These are phyloP conservation scores for Turdus rufiventris DNA, from an alignment of 2,113 vertebrate genomes.

Conservation along the genomic window DNA sequence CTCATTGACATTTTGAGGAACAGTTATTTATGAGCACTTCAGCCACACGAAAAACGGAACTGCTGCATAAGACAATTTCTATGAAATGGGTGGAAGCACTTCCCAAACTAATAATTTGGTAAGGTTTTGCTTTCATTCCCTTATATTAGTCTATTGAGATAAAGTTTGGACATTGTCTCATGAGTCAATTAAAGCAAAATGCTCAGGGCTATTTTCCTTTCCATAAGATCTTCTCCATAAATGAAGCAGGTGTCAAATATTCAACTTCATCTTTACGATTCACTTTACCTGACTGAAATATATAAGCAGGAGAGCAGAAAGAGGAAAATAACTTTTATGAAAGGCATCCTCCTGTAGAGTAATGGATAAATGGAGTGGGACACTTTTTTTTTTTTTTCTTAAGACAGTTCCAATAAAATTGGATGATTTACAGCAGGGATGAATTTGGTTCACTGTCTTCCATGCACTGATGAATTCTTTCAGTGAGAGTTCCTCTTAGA, in stretches of 20 bases:
- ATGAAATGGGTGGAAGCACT: background rate
- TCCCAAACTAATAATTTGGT: background rate
- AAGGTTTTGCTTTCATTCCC: background rate
- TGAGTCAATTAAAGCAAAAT: background rate
- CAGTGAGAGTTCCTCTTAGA: constrained; percentile 15
- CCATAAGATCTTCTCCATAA: background rate
- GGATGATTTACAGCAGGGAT: constrained; percentile 22
- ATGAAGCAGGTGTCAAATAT: background rate
- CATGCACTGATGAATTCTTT: constrained; percentile 20
- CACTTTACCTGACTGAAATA: background rate
- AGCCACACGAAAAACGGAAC: background rate
- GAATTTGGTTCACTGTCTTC: constrained; percentile 40
- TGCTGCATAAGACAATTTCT: background rate
- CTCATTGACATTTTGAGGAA: background rate
- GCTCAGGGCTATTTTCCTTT: background rate
- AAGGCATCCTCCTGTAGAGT: constrained; percentile 12
- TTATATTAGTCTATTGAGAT: background rate
- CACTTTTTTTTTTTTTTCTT: background rate
- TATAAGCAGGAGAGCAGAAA: constrained; percentile 41
- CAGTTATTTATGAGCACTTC: background rate
- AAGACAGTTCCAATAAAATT: background rate
- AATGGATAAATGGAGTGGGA: constrained; percentile 8
- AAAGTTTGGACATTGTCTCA: background rate
- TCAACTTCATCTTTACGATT: background rate
- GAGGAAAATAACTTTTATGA: constrained; percentile 58